These are phyloP conservation scores for Mesoligia furuncula DNA, from an alignment of 2,888 invertebrate species.

Conservation along the genomic window DNA sequence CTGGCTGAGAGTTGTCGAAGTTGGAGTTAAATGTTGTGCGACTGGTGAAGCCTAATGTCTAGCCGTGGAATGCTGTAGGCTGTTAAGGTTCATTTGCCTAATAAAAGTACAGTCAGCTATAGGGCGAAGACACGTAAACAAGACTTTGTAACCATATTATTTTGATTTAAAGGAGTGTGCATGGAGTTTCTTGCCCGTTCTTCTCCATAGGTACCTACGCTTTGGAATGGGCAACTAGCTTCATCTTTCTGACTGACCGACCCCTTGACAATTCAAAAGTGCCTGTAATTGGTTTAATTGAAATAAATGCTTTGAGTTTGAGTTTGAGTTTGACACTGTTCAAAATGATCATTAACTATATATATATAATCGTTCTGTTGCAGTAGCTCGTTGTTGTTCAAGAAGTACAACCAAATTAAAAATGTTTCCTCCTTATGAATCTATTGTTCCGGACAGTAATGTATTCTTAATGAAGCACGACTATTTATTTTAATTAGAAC, in stretches of 20 bases:
- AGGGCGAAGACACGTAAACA: no score
- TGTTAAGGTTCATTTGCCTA: neutral
- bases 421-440: neutral
- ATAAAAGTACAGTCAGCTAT: neutral
- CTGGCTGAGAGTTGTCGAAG: neutral
- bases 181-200: no score
- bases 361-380: neutral
- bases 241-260: no score
- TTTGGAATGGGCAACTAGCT: no score
- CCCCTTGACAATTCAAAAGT: no score
- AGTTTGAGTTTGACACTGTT: no score
- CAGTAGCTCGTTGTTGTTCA: neutral
- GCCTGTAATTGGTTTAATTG: no score
- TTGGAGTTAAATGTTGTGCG: neutral
- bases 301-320: no score
- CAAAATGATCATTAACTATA: neutral
- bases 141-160: no score
- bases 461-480: conserved; percentile 13
- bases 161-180: no score
- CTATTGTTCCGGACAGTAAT: neutral
- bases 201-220: no score
- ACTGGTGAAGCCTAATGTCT: neutral
- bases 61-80: neutral
- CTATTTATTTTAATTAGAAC: conserved; percentile 9
- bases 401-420: neutral